phyloP scores from a whole-genome alignment of 2,888 invertebrate genomes.

The Dascillus cervinus region DNA sequence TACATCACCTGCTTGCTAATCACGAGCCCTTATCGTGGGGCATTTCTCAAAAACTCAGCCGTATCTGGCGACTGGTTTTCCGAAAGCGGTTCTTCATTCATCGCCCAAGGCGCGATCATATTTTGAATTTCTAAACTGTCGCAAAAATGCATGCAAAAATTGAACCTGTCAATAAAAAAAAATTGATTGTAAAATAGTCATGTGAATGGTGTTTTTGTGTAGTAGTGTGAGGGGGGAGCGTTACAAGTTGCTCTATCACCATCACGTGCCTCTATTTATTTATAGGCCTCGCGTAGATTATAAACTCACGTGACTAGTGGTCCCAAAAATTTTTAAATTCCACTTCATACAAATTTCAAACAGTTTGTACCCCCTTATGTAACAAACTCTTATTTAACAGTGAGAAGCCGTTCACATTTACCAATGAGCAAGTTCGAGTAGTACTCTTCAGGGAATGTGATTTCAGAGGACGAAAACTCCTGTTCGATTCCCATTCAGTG shows the following conservation, averaged over 20 bases:
- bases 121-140: constrained; percentile 3
- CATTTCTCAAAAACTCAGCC: too few relatives aligned
- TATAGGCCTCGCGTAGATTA: constrained; percentile 21
- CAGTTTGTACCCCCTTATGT: too few relatives aligned
- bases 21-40: too few relatives aligned
- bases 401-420: constrained; percentile 55
- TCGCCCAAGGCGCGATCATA: too few relatives aligned
- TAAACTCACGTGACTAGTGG: constrained; percentile 16
- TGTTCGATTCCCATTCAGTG: constrained; percentile 74
- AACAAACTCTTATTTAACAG: constrained; percentile 31
- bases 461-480: constrained; percentile 66
- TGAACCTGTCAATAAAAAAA: too few relatives aligned
- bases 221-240: constrained; percentile 9
- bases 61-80: too few relatives aligned
- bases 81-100: too few relatives aligned
- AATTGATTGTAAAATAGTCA: too few relatives aligned
- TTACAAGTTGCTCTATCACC: constrained; percentile 14
- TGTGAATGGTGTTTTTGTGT: constrained; percentile 9
- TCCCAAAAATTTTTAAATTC: constrained; percentile 9
- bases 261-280: constrained; percentile 21
- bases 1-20: too few relatives aligned
- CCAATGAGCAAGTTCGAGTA: constrained; percentile 67
- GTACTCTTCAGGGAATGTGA: constrained; percentile 83
- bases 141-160: constrained; percentile 1
- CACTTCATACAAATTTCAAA: constrained; percentile 1